Percentiles rank a stretch among this genome's conserved stretches.
Conservation (phyloP, 1,140 invertebrate genomes). For the Halesus radiatus region DNA sequence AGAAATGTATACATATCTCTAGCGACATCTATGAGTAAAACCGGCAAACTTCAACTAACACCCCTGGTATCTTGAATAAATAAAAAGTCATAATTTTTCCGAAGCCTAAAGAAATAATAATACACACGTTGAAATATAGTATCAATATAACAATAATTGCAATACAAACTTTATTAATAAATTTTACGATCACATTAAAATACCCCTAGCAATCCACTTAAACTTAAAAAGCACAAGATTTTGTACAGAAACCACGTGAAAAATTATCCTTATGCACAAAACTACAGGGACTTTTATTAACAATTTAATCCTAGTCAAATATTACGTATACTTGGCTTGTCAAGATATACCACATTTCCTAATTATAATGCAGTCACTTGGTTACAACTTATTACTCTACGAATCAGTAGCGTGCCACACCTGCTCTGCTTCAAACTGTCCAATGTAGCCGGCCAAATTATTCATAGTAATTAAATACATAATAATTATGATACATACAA, state of each 20-base stretch:
- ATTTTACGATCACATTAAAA: conserved; percentile 2
- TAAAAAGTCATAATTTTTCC: no score
- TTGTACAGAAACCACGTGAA: not conserved
- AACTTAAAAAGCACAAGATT: conserved; percentile 2
- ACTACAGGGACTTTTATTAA: not conserved
- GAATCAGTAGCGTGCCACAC: no score
- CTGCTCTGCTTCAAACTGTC: not conserved
- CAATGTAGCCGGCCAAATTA: no score
- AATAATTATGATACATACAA: not conserved
- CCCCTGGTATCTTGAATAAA: no score
- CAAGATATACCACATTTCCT: conserved; percentile 38
- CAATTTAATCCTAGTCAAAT: conserved; percentile 8
- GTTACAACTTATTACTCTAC: conserved; percentile 7
- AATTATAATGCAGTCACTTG: conserved; percentile 46
- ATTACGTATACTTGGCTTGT: conserved; percentile 44
- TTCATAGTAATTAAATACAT: no score
- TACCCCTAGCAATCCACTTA: not conserved
- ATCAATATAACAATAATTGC: no score
- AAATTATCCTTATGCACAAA: not conserved
- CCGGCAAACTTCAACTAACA: no score
- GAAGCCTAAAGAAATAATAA: no score
- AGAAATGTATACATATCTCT: no score
- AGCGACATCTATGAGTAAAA: no score
- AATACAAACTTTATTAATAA: not conserved
- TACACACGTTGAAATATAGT: no score